Percentiles rank a stretch among this genome's conserved stretches.
Conservation (phyloP, 2,113 vertebrate genomes). For the Apeltes quadracus region DNA sequence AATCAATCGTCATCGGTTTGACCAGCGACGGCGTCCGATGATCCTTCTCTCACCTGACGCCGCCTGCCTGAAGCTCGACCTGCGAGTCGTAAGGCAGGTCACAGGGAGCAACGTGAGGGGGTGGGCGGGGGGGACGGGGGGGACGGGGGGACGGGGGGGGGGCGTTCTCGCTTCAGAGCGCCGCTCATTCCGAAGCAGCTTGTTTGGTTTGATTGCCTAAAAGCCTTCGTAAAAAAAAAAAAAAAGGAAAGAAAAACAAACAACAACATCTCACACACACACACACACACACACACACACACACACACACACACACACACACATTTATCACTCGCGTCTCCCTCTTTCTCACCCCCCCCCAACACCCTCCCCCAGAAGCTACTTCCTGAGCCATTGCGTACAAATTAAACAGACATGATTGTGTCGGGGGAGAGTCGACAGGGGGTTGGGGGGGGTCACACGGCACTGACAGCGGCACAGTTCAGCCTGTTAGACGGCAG, state of each 20-base stretch:
- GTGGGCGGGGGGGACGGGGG: constrained; percentile 11
- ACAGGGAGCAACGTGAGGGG: constrained; percentile 42
- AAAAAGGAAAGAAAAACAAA: background rate
- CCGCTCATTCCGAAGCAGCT: constrained; percentile 60
- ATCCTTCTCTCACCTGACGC: constrained; percentile 34
- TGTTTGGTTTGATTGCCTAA: constrained; percentile 70
- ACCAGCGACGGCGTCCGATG: constrained; percentile 12
- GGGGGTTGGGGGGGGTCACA: constrained; percentile 15
- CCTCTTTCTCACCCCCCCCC: background rate
- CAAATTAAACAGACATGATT: constrained; percentile 67
- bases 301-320: too few species aligned
- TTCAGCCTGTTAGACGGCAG: constrained; percentile 34
- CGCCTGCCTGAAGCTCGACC: constrained; percentile 70
- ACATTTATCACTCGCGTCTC: constrained; percentile 35
- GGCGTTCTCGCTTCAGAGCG: constrained; percentile 48
- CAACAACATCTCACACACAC: constrained; percentile 39
- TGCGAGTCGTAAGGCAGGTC: constrained; percentile 73
- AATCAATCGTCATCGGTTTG: background rate
- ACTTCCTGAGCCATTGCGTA: constrained; percentile 56
- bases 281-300: constrained; percentile 47
- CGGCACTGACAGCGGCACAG: constrained; percentile 28
- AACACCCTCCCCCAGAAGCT: constrained; percentile 35
- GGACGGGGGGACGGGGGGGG: constrained; percentile 13
- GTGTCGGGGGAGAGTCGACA: too few species aligned
- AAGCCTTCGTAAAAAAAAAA: constrained; percentile 49